A percentile compares a stretch with the other conserved stretches of the same genome.
These are phyloP conservation scores for Myotis vivesi DNA, from an alignment of 2,797 vertebrate genomes.

Conservation along the genomic window DNA sequence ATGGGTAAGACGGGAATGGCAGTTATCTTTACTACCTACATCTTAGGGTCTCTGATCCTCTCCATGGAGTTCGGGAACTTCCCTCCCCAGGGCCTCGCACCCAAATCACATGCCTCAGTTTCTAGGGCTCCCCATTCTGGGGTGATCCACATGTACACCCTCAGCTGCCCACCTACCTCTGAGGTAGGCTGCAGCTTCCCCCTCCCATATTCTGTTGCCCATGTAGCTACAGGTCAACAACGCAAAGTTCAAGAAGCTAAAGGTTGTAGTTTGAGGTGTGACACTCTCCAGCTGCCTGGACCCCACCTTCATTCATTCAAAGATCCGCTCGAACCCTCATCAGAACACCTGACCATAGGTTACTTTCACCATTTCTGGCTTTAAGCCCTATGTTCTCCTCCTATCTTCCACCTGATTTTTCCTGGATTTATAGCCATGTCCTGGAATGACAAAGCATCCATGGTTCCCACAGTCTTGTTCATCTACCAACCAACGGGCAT, in stretches of 20 bases:
- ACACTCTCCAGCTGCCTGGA: background rate
- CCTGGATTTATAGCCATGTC: background rate
- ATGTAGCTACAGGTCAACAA: background rate
- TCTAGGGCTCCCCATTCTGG: background rate
- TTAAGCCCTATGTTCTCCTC: background rate
- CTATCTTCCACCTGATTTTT: background rate
- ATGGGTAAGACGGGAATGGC: background rate
- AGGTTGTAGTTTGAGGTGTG: too few relatives aligned
- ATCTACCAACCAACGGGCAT: background rate
- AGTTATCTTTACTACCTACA: background rate
- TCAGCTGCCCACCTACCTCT: background rate
- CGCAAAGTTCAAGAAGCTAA: background rate
- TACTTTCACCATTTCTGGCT: background rate
- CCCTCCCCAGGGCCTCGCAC: background rate
- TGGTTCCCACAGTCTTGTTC: background rate
- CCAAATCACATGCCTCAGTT: background rate
- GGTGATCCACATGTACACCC: background rate
- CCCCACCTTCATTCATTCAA: background rate
- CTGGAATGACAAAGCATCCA: background rate
- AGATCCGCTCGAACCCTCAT: background rate
- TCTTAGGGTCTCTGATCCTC: background rate
- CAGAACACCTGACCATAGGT: fast-evolving
- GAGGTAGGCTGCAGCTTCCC: background rate
- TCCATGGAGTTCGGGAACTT: background rate
- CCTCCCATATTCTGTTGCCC: background rate